Percentiles rank a stretch among this genome's conserved stretches.
These are phyloP conservation scores for Oreortyx pictus DNA, from an alignment of 2,797 vertebrate genomes.

Conservation along the genomic window DNA sequence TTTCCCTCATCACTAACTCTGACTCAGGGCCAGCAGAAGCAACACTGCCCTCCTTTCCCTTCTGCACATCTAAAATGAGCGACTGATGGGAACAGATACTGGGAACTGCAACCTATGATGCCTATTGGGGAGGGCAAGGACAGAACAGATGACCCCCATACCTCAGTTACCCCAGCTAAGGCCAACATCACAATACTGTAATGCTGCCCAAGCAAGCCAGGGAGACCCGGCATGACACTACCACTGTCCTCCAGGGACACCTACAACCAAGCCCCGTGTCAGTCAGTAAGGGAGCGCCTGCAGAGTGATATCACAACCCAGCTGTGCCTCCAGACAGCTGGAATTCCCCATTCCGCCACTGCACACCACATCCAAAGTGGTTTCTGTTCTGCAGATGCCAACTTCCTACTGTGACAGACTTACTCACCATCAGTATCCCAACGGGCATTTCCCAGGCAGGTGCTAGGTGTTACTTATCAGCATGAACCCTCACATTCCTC, in stretches of 20 bases:
- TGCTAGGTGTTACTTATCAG: fast-evolving
- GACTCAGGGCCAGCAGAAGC: not conserved
- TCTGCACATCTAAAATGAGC: not conserved
- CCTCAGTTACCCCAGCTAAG: not conserved
- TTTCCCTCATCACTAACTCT: fast-evolving
- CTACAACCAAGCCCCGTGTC: not conserved
- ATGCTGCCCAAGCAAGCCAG: not conserved
- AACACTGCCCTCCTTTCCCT: not conserved
- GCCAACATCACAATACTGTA: not conserved
- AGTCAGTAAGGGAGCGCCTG: not conserved
- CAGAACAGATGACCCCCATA: not conserved
- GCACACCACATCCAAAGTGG: fast-evolving
- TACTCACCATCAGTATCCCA: not conserved
- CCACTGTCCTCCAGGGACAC: too few relatives aligned
- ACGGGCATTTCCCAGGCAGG: not conserved
- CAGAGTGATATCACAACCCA: not conserved
- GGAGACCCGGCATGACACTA: not conserved
- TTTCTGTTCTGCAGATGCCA: not conserved
- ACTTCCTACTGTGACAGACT: not conserved
- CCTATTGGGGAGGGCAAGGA: not conserved
- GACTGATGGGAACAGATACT: not conserved
- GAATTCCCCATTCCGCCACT: not conserved
- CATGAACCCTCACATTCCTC: not conserved
- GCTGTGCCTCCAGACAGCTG: not conserved
- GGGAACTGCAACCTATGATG: not conserved